Conservation (phyloP, 2,113 vertebrate species). For the Cyphomyrus plagiostoma region DNA sequence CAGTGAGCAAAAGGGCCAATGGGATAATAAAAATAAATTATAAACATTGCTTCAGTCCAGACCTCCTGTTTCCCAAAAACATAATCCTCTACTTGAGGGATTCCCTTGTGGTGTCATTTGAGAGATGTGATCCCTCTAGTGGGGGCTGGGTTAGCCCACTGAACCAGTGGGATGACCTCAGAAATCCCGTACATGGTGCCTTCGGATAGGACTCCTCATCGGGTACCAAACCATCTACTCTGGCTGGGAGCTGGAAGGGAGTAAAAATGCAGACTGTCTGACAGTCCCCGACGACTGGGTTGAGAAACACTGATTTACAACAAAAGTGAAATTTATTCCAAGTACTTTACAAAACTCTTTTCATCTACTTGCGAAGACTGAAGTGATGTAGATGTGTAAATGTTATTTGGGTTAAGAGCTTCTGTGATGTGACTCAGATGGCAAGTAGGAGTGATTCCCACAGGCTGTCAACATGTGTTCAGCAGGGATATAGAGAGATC, state of each 20-base stretch:
- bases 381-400: background rate
- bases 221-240: background rate
- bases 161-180: background rate
- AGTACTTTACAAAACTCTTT: background rate
- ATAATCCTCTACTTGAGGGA: background rate
- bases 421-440: background rate
- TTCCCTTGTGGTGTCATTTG: background rate
- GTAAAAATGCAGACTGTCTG: background rate
- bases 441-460: background rate
- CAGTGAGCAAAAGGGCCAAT: background rate
- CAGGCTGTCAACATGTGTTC: background rate
- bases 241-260: background rate
- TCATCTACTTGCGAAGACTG: background rate
- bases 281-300: background rate
- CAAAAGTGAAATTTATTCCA: background rate
- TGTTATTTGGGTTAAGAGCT: background rate
- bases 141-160: background rate
- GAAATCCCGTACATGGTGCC: background rate
- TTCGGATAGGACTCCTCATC: background rate
- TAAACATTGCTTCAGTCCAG: background rate
- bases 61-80: background rate
- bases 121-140: background rate
- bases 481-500: background rate
- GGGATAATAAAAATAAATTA: background rate
- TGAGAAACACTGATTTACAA: background rate